Evolutionary conservation across 2,797 vertebrate species (phyloP).

Genomic region (Telmatherina bonti): DNA sequence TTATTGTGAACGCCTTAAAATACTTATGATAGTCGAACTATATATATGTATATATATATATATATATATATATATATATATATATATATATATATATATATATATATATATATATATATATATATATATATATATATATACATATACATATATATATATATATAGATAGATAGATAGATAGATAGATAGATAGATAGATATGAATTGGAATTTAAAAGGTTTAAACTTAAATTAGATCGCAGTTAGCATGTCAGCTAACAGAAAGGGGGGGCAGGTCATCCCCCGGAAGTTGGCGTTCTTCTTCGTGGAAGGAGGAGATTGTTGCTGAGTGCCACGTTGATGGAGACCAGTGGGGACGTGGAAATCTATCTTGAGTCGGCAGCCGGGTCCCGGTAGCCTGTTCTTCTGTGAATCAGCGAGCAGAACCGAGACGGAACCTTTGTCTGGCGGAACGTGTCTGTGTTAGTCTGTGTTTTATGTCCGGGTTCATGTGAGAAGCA

Average conservation of each 20-base stretch:
- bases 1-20: too few relatives aligned
- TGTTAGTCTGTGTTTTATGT: slow-evolving; percentile 41
- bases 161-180: too few relatives aligned
- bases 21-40: too few relatives aligned
- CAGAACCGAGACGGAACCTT: slow-evolving; percentile 24
- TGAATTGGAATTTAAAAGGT: too few relatives aligned
- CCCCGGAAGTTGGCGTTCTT: slow-evolving; percentile 72
- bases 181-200: too few relatives aligned
- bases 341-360: slow-evolving; percentile 87
- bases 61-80: too few relatives aligned
- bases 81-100: too few relatives aligned
- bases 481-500: slow-evolving; percentile 56
- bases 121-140: too few relatives aligned
- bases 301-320: slow-evolving; percentile 69
- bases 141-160: too few relatives aligned
- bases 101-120: too few relatives aligned
- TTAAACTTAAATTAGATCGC: background rate
- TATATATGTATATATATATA: too few relatives aligned
- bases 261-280: background rate
- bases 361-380: slow-evolving; percentile 68
- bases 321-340: slow-evolving; percentile 86
- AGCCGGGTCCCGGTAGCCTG: slow-evolving; percentile 42
- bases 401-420: slow-evolving; percentile 5
- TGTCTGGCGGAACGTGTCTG: background rate
- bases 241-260: slow-evolving; percentile 12